Base-by-base conservation (phyloP, 1,140 invertebrate species). In the Tetramorium simillimum region DNA sequence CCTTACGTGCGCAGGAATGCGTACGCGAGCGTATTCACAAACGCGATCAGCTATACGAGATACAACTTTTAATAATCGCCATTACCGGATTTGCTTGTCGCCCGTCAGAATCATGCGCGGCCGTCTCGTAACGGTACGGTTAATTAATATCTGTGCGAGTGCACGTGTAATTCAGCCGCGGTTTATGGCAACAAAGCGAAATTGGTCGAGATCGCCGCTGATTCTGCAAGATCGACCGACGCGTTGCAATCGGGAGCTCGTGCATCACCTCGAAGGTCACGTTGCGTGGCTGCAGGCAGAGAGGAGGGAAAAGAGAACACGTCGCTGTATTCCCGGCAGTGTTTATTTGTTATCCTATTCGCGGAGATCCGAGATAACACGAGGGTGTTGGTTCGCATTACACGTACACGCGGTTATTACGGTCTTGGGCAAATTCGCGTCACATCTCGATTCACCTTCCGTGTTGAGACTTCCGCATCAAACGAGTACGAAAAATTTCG, bases 91-190 rank as follows among this genome's bases (percentile, higher is more conserved):
- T 82, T 51, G n/a, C 70, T 77, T 86, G 85, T 89, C 88, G 89
- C 51, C 67, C 28, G 84, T 62, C 86, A 87, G 81, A 43, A 84
- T 75, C 24, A 60, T 24, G 78, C 40, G 62, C n/a, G n/a, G n/a
- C 24, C 21, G 53, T 33, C 56, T 60, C 58, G 51, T 89, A 90
- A 90, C 89, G 88, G 89, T 88, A 90, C 72, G 40, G 58, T 18
- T 90, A 90, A 90, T 90, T 90, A 87, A 85, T 82, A 86, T 77
- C 76, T 53, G 18, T n/a, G 62, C 46, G 51, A 58, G n/a, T 37
- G 62, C 33, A 37, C 67, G n/a, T 21, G 7, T 58, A 46, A 82
- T 82, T 73, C n/a, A 72, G 24, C 10, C 65, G 18, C 6, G 67
- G n/a, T n/a, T 82, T 82, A 73, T 67, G 53, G 65, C 51, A 28